Evolutionary conservation across 1,140 invertebrate species (phyloP).

Genomic region (Calephelis nemesis): DNA sequence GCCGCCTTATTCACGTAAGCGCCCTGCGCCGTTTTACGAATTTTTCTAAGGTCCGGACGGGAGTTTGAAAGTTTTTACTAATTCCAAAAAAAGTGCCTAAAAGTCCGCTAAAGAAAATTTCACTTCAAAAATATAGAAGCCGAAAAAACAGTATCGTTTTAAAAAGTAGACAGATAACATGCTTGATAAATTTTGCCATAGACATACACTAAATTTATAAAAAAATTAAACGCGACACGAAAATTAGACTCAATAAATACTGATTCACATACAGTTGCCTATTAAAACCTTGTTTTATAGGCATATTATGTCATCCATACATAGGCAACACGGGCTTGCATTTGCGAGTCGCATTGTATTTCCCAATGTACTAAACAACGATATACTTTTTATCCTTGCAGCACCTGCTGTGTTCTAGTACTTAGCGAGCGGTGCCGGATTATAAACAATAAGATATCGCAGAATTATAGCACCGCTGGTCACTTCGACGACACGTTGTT

Average conservation of each 20-base stretch:
- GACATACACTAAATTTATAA: background rate
- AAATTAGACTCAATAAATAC: slow-evolving; percentile 7
- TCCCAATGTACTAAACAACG: slow-evolving; percentile 19
- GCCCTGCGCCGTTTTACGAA: no score
- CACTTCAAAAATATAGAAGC: no score
- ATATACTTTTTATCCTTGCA: slow-evolving; percentile 25
- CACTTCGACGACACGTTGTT: slow-evolving; percentile 34
- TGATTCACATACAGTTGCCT: slow-evolving; percentile 6
- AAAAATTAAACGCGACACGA: background rate
- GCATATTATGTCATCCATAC: slow-evolving; percentile 17
- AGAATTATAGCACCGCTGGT: slow-evolving; percentile 43
- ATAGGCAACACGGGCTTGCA: slow-evolving; percentile 2
- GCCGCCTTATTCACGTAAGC: no score
- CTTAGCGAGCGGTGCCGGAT: slow-evolving; percentile 36
- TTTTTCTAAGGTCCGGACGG: no score
- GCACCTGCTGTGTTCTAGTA: slow-evolving; percentile 35
- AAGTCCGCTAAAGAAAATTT: no score
- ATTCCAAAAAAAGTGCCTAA: no score
- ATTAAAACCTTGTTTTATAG: slow-evolving; percentile 5
- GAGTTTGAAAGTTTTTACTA: no score
- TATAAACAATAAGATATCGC: slow-evolving; percentile 53
- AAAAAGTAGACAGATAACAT: no score
- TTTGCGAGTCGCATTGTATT: slow-evolving; percentile 15
- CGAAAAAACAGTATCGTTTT: no score
- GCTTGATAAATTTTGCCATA: background rate